A percentile compares a stretch with the other conserved stretches of the same genome.
These are phyloP conservation scores for Drosophila nannoptera DNA, from an alignment of 1,140 invertebrate genomes.

Conservation along the genomic window DNA sequence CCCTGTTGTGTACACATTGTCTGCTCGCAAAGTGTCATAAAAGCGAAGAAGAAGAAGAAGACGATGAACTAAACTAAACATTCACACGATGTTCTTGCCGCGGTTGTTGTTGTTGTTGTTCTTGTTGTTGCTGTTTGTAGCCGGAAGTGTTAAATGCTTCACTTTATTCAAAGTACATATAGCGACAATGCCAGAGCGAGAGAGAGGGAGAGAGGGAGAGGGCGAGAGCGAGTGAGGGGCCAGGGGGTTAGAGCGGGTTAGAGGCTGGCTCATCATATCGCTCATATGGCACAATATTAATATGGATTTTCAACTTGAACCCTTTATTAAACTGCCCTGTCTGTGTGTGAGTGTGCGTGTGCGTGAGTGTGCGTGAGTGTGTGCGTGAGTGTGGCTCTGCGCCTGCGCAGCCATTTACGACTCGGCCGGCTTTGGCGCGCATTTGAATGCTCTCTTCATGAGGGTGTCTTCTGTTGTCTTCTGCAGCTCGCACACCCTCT, in stretches of 20 bases:
- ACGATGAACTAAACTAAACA: constrained; percentile 53
- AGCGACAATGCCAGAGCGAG: constrained; percentile 19
- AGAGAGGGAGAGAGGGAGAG: constrained; percentile 11
- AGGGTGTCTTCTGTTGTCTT: constrained; percentile 50
- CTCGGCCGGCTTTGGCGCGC: constrained; percentile 57
- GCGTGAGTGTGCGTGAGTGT: constrained; percentile 14
- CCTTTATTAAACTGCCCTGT: constrained; percentile 38
- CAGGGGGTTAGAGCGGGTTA: constrained; percentile 12
- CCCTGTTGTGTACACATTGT: background rate
- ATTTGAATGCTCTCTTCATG: constrained; percentile 52
- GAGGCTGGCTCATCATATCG: constrained; percentile 51
- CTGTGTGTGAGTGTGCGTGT: constrained; percentile 8
- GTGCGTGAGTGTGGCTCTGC: constrained; percentile 27
- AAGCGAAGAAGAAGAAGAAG: background rate
- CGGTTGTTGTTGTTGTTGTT: constrained; percentile 24
- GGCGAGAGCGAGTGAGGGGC: constrained; percentile 12
- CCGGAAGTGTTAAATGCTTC: constrained; percentile 77
- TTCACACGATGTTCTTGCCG: constrained; percentile 58
- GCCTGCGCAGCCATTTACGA: constrained; percentile 47
- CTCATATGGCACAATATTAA: constrained; percentile 74
- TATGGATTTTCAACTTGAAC: constrained; percentile 64
- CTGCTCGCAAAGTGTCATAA: background rate
- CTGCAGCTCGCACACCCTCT: constrained; percentile 9
- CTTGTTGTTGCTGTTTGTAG: constrained; percentile 52
- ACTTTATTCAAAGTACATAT: constrained; percentile 72